A percentile compares a stretch with the other conserved stretches of the same genome.
Evolutionary conservation across 2,888 invertebrate genomes (phyloP).

Genomic region (Bugula neritina): DNA sequence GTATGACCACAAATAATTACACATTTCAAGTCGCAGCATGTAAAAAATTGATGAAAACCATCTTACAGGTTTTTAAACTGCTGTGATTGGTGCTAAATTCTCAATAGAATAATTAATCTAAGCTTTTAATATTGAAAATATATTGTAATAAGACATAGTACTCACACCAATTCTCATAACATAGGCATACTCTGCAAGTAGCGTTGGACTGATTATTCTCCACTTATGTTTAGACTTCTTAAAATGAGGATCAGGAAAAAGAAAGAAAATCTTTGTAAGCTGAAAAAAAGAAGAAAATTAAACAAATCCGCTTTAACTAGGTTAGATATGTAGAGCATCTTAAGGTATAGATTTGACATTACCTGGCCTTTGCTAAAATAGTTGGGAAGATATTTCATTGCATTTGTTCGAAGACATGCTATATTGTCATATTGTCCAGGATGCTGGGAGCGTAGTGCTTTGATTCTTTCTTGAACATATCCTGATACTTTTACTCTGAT

Average conservation of each 20-base stretch:
- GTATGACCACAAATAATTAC: too few species aligned
- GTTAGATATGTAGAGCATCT: background rate
- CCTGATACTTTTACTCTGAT: conserved; percentile 97
- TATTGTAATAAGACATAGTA: conserved; percentile 32
- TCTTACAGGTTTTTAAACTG: too few species aligned
- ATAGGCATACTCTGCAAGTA: conserved; percentile 95
- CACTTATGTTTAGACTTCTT: conserved; percentile 98
- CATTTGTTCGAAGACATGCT: conserved; percentile 89
- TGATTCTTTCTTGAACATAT: conserved; percentile 90
- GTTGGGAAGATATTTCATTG: conserved; percentile 98
- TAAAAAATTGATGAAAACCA: too few species aligned
- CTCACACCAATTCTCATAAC: conserved; percentile 74
- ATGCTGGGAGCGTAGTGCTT: conserved; percentile 70
- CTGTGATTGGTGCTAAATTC: too few species aligned
- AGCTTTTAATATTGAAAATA: too few species aligned
- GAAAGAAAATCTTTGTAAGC: conserved; percentile 92
- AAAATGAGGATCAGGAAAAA: conserved; percentile 99
- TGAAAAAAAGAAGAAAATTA: conserved; percentile 51
- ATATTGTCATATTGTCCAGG: conserved; percentile 80
- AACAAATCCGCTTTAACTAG: background rate
- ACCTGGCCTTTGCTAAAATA: conserved; percentile 88
- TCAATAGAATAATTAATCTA: too few species aligned
- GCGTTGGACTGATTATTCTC: conserved; percentile 88
- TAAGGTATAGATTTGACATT: background rate
- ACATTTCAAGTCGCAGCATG: too few species aligned